Evolutionary conservation across 2,113 vertebrate species (phyloP), one percentile per base, ranked within the genome.

Genomic region (Hepsetus odoe): DNA sequence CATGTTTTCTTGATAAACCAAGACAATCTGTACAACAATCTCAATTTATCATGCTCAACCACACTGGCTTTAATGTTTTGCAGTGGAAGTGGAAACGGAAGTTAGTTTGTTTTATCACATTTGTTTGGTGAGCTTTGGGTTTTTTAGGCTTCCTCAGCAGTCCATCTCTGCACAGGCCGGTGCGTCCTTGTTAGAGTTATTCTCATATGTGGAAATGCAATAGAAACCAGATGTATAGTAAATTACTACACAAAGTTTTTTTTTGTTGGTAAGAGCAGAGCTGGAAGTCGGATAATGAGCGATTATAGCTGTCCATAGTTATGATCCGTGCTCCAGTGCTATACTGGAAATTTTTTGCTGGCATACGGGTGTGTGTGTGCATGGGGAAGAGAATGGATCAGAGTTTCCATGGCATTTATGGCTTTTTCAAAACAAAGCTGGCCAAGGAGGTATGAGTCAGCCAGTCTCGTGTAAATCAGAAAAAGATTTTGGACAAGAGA

Each of bases 361-460:
- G 3, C 40, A 20, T 40, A 24, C 35, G 70, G 30, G 67, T 51
- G 44, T 73, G 32, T 72, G 77, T 66, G 64, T 74, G 53, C 16
- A 32, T 22, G 28, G 53, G 13, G 13, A 62, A 65, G 74, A 78
- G 77, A 81, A 75, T 86, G 84, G 77, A 80, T 68, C 55, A 87
- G 9, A 90, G 83, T 91, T 92, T 92, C 91, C 91, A 90, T 87
- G 59, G 85, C 59, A 58, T 58, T 82, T 51, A 68, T 65, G 74
- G 75, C 44, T 75, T 83, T 72, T 53, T 53, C 28, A 32, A 80
- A 84, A 44, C 55, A 74, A 46, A 79, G 82, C 83, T 86, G 82
- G 75, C 74, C 83, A 78, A 55, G 70, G n/a, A 78, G 35, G n/a
- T 69, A 88, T 89, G 85, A 90, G 70, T 89, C 90, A 90, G 83